phyloP scores from a whole-genome alignment of 2,113 vertebrate genomes.

The Podocnemis expansa region DNA sequence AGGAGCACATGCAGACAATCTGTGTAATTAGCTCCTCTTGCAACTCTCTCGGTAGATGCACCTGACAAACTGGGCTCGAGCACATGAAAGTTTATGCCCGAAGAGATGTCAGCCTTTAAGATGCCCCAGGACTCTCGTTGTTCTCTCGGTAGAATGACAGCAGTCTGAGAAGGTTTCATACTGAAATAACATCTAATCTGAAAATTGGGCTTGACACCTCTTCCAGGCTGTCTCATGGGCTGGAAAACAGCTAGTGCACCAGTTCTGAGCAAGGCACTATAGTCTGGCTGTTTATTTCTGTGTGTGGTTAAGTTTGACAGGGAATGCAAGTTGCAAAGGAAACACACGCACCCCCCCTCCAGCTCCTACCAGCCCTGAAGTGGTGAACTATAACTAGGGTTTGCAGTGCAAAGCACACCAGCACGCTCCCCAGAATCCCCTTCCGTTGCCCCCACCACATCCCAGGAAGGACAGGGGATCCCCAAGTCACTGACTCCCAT shows the following conservation, averaged over 20 bases:
- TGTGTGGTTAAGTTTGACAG: no score
- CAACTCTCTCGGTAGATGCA: neutral
- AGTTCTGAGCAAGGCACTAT: neutral
- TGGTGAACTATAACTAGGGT: no score
- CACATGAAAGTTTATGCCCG: no score
- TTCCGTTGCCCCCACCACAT: no score
- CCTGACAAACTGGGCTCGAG: no score
- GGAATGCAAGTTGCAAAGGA: neutral
- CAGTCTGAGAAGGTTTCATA: neutral
- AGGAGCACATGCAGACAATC: neutral
- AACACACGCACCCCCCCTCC: no score
- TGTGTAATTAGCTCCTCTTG: neutral
- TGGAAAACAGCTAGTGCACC: neutral
- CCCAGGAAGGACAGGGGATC: no score
- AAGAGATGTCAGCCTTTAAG: no score
- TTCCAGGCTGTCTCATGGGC: neutral
- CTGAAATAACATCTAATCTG: neutral
- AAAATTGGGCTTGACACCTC: neutral
- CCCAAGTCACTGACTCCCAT: neutral
- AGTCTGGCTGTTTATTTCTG: no score
- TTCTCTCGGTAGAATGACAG: neutral
- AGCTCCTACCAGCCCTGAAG: neutral
- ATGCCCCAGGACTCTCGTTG: no score
- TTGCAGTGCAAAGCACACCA: no score
- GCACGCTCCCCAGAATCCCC: no score